Base-by-base conservation (phyloP, 2,888 invertebrate genomes). In the Eupeodes latifasciatus region DNA sequence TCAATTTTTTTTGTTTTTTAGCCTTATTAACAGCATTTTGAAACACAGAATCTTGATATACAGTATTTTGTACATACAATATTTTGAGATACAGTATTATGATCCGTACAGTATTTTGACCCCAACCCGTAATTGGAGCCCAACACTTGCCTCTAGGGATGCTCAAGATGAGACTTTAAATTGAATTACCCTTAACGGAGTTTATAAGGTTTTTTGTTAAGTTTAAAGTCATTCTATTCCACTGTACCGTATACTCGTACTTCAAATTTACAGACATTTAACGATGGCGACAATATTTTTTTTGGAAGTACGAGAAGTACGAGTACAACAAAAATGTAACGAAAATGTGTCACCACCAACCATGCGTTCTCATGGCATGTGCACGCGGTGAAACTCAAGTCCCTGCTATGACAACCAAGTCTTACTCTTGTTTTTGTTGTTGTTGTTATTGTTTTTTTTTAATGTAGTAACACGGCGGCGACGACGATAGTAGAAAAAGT, bases 261-360 rank as follows among this genome's bases (percentile, higher is more conserved):
- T 11, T 71, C 4, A 44, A 59, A 66, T 49, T 49, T 6, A 62
- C 79, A 76, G 36, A 62, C 64, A 19, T n/a, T 64, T n/a, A 55
- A 49, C 47, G 67, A 64, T 62, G 51, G 66, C 59, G 74, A 74
- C 66, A 74, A 67, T 62, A 51, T 72, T 62, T 81, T n/a, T 76
- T 67, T 75, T 62, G 64, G 62, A 78, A 62, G 6, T 19, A 19
- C 1, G 19, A n/a, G n/a, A n/a, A n/a, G n/a, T 1, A 27, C 27
- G 27, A 27, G 27, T 27, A 27, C 1, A 44, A 34, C 36, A 78
- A 78, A 83, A 12, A 59, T 5, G 47, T 34, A 19, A 57, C n/a
- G 16, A 72, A 72, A 87, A 82, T 87, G 64, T 87, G 87, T 87
- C 86, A 87, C 83, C 86, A 79, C 57, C 74, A 53, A 40, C 77